Evolutionary conservation across 2,888 invertebrate species (phyloP), one percentile per base, ranked within the genome.

Genomic region (Ectropis crepuscularia): DNA sequence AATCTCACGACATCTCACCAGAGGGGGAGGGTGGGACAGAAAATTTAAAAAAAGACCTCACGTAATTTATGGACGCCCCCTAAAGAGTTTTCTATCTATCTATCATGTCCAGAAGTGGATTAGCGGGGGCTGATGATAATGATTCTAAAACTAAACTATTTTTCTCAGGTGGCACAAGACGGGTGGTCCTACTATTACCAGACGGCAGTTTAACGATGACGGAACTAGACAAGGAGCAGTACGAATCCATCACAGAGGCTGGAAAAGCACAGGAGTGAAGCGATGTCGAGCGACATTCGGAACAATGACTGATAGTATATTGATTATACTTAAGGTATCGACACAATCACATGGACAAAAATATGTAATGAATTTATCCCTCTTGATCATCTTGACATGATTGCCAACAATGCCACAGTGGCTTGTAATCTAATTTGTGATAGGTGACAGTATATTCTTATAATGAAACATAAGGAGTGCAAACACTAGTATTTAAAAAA

Each of bases 181-280:
- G 96, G 83, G 97, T 97, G 16, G 96, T 97, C 6, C 93, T 97
- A n/a, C 91, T 97, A 77, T 89, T 97, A 74, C 97, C 97, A 7
- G 97, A 97, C 82, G 97, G 97, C 68, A 96, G 96, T 78, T 94
- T 97, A 66, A 97, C 97, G 93, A 96, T 97, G 95, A 97, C 97
- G 6, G 97, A 97, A 86, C 95, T 97, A 67, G 96, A 97, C 75
- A 97, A 96, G 76, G 97, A 97, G 78, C 97, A 97, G 81, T 97
- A 96, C 74, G 96, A 96, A 69, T 95, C 96, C 36, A 93, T 93
- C 69, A 93, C 92, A 6, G 93, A 93, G 77, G 95, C 84, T 76
- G 93, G 90, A 77, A 95, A 82, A 89, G 94, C 86, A 79, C 95
- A 93, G 88, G 94, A 91, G 74, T 90, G 82, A 87, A 67, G 38